Base-by-base conservation (phyloP, 1,140 invertebrate genomes). In the Spodoptera frugiperda region DNA sequence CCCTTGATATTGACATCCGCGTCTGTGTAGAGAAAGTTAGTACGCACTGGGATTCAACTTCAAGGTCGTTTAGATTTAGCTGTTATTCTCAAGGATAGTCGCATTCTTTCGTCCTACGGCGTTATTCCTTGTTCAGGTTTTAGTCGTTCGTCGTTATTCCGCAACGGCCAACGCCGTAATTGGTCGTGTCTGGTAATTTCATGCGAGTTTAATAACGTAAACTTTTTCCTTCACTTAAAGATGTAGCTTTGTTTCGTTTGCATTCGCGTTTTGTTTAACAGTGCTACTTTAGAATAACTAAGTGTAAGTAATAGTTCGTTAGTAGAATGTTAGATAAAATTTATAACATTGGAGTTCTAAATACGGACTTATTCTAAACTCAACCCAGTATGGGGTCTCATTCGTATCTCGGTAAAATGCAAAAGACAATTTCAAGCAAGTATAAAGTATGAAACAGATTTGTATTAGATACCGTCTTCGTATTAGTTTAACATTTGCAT, bases 21-120 rank as follows among this genome's bases (percentile, higher is more conserved):
- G 72, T 75, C 53, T 75, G 39, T 75, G 57, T 75, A 65, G 59
- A 75, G 72, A 75, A 75, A 75, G 72, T 75, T 75, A 75, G 72
- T 68, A 33, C 48, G 59, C 17, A 75, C n/a, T 48, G 59, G 72
- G 72, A 75, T 63, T 61, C 59, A 49, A 48, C 19, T 48, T 3
- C 21, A 74, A 75, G 59, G 57, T 65, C 55, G 59, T 75, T 75
- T 65, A 75, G 72, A 65, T 75, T 75, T 75, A 65, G 57, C 44
- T 49, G 54, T 48, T 73, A 17, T 73, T 61, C 54, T 72, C 55
- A 73, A 73, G 54, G 71, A 73, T 73, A 59, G 55, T 49, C 14
- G 21, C 54, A 59, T 73, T 59, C 71, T 46, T 44, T 19, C 57
- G 21, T 61, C 39, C 39, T 57, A 51, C 17, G 6, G 11, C 48